Evolutionary conservation across 2,797 vertebrate species (phyloP).

Genomic region (Leptodactylus fallax): DNA sequence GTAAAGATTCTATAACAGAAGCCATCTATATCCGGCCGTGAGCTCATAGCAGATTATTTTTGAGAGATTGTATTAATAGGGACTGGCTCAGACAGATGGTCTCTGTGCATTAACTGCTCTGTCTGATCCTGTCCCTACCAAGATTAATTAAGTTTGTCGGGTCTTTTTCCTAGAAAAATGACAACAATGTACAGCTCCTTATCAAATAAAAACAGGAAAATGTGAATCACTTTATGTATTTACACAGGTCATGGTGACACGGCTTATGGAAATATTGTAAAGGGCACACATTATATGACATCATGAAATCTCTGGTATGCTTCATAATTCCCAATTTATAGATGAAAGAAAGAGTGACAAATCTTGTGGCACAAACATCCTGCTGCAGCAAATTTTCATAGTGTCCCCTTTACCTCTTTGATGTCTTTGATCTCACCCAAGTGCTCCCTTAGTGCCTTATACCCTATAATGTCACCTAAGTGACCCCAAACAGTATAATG

Average conservation of each 20-base stretch:
- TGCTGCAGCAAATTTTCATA: too few relatives aligned
- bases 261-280: slow-evolving; percentile 12
- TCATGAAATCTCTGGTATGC: not conserved
- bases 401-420: too few relatives aligned
- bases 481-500: too few relatives aligned
- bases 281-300: not conserved
- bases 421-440: too few relatives aligned
- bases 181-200: not conserved
- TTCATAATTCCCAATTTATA: too few relatives aligned
- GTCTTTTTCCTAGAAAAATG: not conserved
- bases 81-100: slow-evolving; percentile 35
- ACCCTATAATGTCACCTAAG: too few relatives aligned
- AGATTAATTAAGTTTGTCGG: slow-evolving; percentile 6
- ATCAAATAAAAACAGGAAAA: not conserved
- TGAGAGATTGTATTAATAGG: slow-evolving; percentile 39
- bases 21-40: slow-evolving; percentile 33
- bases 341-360: too few relatives aligned
- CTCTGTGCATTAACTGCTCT: slow-evolving; percentile 1
- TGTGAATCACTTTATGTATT: slow-evolving; percentile 16
- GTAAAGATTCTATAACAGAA: slow-evolving; percentile 45
- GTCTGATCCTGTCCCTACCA: slow-evolving; percentile 22
- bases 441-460: too few relatives aligned
- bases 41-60: slow-evolving; percentile 28
- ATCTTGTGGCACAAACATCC: too few relatives aligned
- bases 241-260: slow-evolving; percentile 28